Base-by-base conservation (phyloP, 2,113 vertebrate genomes). In the Heliornis fulica region DNA sequence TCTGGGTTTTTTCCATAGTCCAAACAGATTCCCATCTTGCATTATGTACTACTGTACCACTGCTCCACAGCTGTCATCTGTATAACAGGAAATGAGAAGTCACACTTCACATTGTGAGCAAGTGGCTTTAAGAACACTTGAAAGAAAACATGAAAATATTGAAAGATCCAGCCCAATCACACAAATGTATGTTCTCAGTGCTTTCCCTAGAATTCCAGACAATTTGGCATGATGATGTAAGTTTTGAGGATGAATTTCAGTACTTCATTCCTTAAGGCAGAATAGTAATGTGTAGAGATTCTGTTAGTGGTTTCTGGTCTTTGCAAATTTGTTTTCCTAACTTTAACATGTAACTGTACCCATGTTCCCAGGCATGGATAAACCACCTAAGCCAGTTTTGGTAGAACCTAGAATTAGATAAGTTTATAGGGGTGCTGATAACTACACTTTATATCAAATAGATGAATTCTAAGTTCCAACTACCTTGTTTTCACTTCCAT, bases 81-180 rank as follows among this genome's bases (percentile, higher is more conserved):
- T 92, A 32, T 53, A 63, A 69, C 14, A 70, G 56, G 76, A 93
- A 90, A 94, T 97, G 56, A 64, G 76, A 87, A 87, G 82, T 84
- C 64, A 48, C 50, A 79, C 46, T 84, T 71, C 50, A 36, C 75
- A 41, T 43, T 85, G 54, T 34, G 40, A 40, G 13, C 51, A 72
- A 46, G 25, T 68, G 40, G 22, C 32, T 93, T 86, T 72, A 90
- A 93, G 60, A 54, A 65, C 38, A 65, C 82, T 90, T 70, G 32
- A 77, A 25, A 90, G 17, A 69, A 18, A 91, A 72, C 38, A 79
- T 38, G 54, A 72, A 90, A 88, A 77, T 83, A 83, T 32, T 64
- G 22, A 71, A 86, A 92, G 40, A 69, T 43, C 15, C 40, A 59
- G 25, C 28, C 66, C 88, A 61, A 45, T 78, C 0, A 0, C 43